These are phyloP conservation scores for Mormyrops boulengeri DNA, from an alignment of 2,797 vertebrate genomes.

Conservation along the genomic window DNA sequence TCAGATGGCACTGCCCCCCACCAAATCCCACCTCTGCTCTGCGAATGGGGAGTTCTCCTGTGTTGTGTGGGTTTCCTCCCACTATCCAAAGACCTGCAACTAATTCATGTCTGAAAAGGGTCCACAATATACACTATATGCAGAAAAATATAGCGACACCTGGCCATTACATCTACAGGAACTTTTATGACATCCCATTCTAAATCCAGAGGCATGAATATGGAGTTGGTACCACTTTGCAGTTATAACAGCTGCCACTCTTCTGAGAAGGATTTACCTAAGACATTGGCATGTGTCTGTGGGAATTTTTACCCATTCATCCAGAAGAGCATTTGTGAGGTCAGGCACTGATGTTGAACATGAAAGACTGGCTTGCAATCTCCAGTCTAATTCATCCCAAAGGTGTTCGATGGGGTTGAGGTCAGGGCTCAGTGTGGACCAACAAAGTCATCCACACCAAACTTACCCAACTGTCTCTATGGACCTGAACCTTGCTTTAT, in stretches of 20 bases:
- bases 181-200: background rate
- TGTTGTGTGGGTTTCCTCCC: background rate
- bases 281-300: background rate
- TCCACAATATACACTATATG: background rate
- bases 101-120: background rate
- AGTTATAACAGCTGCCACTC: background rate
- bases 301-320: background rate
- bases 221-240: background rate
- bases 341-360: background rate
- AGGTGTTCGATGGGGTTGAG: background rate
- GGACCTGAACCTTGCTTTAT: background rate
- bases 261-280: background rate
- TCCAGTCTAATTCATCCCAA: background rate
- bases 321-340: background rate
- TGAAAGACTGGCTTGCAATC: background rate
- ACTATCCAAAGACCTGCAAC: background rate
- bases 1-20: background rate
- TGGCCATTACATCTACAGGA: background rate
- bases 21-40: background rate
- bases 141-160: background rate
- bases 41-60: background rate
- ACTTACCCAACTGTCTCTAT: background rate
- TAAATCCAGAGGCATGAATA: background rate
- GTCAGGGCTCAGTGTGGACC: background rate
- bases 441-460: background rate